A percentile compares a stretch with the other conserved stretches of the same genome.
Conservation (phyloP, 2,888 invertebrate species). For the Calameuta idolon region DNA sequence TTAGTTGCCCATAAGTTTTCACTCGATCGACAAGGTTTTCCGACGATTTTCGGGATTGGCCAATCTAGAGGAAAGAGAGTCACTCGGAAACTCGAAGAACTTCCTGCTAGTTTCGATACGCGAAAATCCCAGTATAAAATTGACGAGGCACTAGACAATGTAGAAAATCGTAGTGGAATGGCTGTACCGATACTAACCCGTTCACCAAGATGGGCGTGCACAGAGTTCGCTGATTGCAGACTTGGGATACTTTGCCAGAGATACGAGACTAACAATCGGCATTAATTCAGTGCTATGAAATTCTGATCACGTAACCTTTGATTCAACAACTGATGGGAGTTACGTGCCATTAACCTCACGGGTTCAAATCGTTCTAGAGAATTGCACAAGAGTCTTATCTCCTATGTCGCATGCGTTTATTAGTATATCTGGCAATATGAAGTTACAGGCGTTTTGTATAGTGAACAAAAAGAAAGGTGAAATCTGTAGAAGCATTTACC, state of each 20-base stretch:
- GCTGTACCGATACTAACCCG: not conserved
- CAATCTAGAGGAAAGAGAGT: not conserved
- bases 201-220: not conserved
- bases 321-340: constrained; percentile 3
- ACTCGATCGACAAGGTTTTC: not conserved
- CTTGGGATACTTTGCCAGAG: not conserved
- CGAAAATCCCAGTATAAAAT: not conserved
- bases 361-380: not conserved
- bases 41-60: not conserved
- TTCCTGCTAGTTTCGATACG: not conserved
- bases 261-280: not conserved
- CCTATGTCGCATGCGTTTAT: not conserved
- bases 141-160: not conserved
- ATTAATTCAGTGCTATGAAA: constrained; percentile 3
- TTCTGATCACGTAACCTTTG: constrained; percentile 18
- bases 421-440: not conserved
- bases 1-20: not conserved
- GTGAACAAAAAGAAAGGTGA: not conserved
- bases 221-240: not conserved
- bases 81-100: not conserved
- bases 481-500: not conserved
- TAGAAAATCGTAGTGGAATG: not conserved
- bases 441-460: not conserved
- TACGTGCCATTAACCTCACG: constrained; percentile 1
- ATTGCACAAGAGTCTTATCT: not conserved